Percentiles rank a stretch among this genome's conserved stretches.
Conservation (phyloP, 2,888 invertebrate genomes). For the Apeira syringaria region DNA sequence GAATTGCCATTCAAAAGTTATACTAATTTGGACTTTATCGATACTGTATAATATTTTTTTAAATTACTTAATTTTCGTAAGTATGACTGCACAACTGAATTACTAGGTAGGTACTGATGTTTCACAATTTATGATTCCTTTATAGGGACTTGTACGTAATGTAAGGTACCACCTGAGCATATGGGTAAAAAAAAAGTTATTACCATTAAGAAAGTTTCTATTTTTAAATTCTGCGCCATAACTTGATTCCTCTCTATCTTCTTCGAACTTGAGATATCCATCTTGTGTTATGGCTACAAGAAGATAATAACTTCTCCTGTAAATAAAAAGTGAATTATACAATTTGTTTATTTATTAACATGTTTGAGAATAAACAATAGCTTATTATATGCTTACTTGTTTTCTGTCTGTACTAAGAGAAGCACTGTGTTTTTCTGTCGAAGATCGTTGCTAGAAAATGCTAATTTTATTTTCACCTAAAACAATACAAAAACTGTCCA, state of each 20-base stretch:
- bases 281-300: constrained; percentile 92
- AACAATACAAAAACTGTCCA: constrained; percentile 13
- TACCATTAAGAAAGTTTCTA: constrained; percentile 92
- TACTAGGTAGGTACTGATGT: too few species aligned
- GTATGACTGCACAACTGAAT: too few species aligned
- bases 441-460: constrained; percentile 92
- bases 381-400: constrained; percentile 83
- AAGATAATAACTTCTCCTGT: constrained; percentile 91
- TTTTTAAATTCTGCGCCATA: constrained; percentile 90
- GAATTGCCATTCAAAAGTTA: too few species aligned
- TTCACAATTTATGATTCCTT: too few species aligned
- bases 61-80: too few species aligned
- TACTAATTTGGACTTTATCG: too few species aligned
- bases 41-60: too few species aligned
- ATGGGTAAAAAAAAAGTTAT: too few species aligned
- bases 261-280: constrained; percentile 92
- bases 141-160: too few species aligned
- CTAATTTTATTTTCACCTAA: constrained; percentile 92
- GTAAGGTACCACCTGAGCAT: too few species aligned
- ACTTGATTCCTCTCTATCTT: constrained; percentile 90
- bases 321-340: background rate
- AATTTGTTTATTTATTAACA: background rate
- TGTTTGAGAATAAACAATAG: background rate
- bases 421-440: constrained; percentile 91
- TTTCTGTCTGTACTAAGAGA: constrained; percentile 91